Conservation (phyloP, 92 coral and sea anemone species). For the Anthopleura xanthogrammica region DNA sequence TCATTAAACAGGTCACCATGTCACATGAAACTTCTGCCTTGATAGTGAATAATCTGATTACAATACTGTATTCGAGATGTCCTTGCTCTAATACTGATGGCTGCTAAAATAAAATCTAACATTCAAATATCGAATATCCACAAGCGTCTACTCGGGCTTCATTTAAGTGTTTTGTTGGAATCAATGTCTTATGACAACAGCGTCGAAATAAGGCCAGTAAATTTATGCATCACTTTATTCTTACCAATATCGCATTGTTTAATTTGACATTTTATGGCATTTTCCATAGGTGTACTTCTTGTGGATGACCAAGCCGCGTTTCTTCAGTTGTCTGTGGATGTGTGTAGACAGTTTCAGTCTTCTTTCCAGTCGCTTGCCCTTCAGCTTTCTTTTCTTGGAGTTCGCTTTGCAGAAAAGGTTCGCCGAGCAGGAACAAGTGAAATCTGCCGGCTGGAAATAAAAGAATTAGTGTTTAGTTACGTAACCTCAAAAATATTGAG, state of each 20-base stretch:
- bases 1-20: too few species aligned
- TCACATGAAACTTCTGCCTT: too few species aligned
- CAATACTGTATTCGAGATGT: too few species aligned
- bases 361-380: constrained; percentile 46
- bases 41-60: too few species aligned
- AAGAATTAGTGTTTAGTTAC: neutral
- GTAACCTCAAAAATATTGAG: too few species aligned
- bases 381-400: constrained; percentile 12
- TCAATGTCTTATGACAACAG: too few species aligned
- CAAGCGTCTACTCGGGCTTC: too few species aligned
- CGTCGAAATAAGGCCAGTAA: neutral
- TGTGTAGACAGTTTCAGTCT: constrained; percentile 47
- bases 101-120: too few species aligned
- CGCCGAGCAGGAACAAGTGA: constrained; percentile 27
- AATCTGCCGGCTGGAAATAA: constrained; percentile 18
- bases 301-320: constrained; percentile 10
- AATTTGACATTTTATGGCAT: constrained; percentile 15
- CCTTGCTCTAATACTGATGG: too few species aligned
- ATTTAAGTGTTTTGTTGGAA: too few species aligned
- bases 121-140: too few species aligned
- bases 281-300: constrained; percentile 20
- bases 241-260: neutral
- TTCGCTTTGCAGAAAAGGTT: constrained; percentile 32
- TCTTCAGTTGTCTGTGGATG: constrained; percentile 17
- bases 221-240: neutral